phyloP scores from a whole-genome alignment of 2,113 vertebrate genomes.

The Siniperca chuatsi region DNA sequence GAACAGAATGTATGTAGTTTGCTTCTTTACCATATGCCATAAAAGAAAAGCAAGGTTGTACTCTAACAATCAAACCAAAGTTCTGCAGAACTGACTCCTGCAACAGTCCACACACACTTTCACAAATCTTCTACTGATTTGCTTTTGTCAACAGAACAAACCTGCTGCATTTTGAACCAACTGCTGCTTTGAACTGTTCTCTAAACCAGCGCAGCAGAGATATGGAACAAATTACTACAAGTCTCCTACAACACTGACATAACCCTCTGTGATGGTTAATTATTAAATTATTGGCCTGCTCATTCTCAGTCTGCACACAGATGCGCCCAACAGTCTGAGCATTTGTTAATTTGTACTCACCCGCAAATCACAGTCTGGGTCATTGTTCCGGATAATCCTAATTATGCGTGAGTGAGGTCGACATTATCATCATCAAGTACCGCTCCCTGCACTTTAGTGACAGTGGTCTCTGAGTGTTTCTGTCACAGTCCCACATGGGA shows the following conservation, averaged over 20 bases:
- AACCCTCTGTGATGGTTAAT: conserved; percentile 44
- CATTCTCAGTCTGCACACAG: conserved; percentile 49
- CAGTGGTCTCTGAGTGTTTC: conserved; percentile 57
- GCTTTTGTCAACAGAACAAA: conserved; percentile 26
- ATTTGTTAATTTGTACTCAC: conserved; percentile 75
- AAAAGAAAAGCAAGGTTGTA: not conserved
- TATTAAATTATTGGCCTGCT: conserved; percentile 56
- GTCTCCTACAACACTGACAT: conserved; percentile 17
- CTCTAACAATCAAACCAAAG: conserved; percentile 5
- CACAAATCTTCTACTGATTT: not conserved
- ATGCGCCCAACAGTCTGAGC: conserved; percentile 53
- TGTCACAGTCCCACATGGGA: conserved; percentile 70
- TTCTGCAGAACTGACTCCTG: conserved; percentile 21
- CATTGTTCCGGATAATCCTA: conserved; percentile 74
- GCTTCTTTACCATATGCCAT: not conserved
- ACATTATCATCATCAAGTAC: conserved; percentile 59
- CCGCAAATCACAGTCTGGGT: conserved; percentile 61
- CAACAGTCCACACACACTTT: conserved; percentile 10
- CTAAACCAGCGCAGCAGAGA: not conserved
- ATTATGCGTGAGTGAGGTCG: conserved; percentile 64
- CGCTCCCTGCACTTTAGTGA: conserved; percentile 67
- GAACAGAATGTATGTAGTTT: not conserved
- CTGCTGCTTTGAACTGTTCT: conserved; percentile 18
- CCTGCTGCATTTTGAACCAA: conserved; percentile 27
- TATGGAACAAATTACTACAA: conserved; percentile 43